phyloP scores from a whole-genome alignment of 2,888 invertebrate genomes.

The Synergus umbraculus region DNA sequence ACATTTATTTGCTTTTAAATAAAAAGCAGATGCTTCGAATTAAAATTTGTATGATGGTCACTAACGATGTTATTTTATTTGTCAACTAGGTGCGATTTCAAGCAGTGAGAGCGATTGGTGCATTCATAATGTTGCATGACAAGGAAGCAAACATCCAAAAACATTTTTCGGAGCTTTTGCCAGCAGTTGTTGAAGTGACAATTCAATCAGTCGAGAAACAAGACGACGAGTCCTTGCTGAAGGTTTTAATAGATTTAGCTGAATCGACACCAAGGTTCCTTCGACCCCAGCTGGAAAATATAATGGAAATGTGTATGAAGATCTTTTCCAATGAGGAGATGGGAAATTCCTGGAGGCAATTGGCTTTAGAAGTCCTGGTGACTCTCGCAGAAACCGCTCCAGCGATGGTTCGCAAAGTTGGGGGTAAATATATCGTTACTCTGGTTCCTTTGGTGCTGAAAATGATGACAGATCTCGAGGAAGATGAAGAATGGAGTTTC shows the following conservation, averaged over 20 bases:
- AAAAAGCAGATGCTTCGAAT: slow-evolving; percentile 14
- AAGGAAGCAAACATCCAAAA: slow-evolving; percentile 94
- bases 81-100: slow-evolving; percentile 83
- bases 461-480: slow-evolving; percentile 97
- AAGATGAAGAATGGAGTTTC: slow-evolving; percentile 92
- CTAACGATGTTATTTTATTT: neutral
- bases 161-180: slow-evolving; percentile 91
- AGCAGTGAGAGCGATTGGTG: slow-evolving; percentile 90
- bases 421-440: slow-evolving; percentile 88
- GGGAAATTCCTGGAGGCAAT: slow-evolving; percentile 91
- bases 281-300: slow-evolving; percentile 89
- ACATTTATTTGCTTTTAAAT: slow-evolving; percentile 67
- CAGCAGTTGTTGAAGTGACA: slow-evolving; percentile 86
- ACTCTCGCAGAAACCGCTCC: slow-evolving; percentile 95
- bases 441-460: slow-evolving; percentile 91
- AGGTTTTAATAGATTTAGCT: slow-evolving; percentile 95
- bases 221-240: slow-evolving; percentile 94
- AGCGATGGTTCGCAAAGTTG: slow-evolving; percentile 96
- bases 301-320: slow-evolving; percentile 94
- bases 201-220: slow-evolving; percentile 90
- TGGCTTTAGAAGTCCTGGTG: slow-evolving; percentile 93
- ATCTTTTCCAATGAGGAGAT: slow-evolving; percentile 80
- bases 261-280: slow-evolving; percentile 96
- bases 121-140: slow-evolving; percentile 95
- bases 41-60: neutral